Evolutionary conservation across 2,113 vertebrate genomes (phyloP).

Genomic region (Mesoclemmys tuberculata): DNA sequence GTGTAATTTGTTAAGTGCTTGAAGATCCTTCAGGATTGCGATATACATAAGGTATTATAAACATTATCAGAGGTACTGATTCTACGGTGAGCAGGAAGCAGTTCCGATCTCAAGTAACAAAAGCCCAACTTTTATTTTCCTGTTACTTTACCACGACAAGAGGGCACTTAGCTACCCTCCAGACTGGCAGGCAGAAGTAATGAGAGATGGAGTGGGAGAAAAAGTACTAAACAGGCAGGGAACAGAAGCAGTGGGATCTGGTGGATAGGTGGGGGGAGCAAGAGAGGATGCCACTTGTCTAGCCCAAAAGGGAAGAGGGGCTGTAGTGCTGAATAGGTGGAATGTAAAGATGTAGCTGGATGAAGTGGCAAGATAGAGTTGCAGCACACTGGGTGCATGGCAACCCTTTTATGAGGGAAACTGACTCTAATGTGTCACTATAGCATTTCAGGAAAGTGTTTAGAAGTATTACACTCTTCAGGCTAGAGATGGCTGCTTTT

Average conservation of each 20-base stretch:
- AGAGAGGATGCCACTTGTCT: not conserved
- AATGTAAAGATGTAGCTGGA: not conserved
- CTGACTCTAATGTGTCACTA: not conserved
- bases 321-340: not conserved
- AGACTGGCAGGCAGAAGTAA: not conserved
- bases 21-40: not conserved
- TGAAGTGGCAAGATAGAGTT: not conserved
- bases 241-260: not conserved
- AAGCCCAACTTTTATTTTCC: rapidly evolving
- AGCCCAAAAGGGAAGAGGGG: not conserved
- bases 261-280: not conserved
- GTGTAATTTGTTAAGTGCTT: not conserved
- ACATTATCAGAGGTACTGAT: not conserved
- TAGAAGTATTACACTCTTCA: not conserved
- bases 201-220: not conserved
- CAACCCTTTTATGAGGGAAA: not conserved
- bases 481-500: not conserved
- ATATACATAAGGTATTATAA: not conserved
- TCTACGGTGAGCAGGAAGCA: not conserved
- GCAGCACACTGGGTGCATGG: not conserved
- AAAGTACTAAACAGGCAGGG: not conserved
- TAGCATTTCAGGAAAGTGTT: not conserved
- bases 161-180: rapidly evolving
- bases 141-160: rapidly evolving
- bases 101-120: rapidly evolving